Percentiles rank a stretch among this genome's conserved stretches.
Evolutionary conservation across 30 jellyfish, hydroid and myxozoan species (phyloP).

Genomic region (Catostylus mosaicus): DNA sequence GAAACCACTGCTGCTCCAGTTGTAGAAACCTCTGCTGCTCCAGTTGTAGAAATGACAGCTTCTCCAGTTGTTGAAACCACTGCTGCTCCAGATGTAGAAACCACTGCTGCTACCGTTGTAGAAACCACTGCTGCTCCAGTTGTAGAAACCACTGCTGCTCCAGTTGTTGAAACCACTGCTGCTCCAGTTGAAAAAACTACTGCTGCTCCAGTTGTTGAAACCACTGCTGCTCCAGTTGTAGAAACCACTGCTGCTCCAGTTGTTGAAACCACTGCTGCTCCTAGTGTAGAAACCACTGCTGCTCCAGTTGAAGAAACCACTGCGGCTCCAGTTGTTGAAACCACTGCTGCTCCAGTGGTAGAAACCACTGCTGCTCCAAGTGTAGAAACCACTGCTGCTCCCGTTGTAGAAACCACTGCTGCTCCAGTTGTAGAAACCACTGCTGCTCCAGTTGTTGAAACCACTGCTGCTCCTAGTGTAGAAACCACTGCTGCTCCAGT

Average conservation of each 20-base stretch:
- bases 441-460: neutral
- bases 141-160: slow-evolving; percentile 38
- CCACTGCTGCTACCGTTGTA: neutral
- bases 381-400: slow-evolving; percentile 4
- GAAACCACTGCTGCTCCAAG: slow-evolving; percentile 9
- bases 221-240: slow-evolving; percentile 24
- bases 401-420: neutral
- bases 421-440: neutral
- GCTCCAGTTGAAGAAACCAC: slow-evolving; percentile 10
- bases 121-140: slow-evolving; percentile 24
- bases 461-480: slow-evolving; percentile 21
- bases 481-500: slow-evolving; percentile 12
- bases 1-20: slow-evolving; percentile 8
- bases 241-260: slow-evolving; percentile 31
- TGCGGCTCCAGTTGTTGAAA: slow-evolving; percentile 24
- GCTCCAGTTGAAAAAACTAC: slow-evolving; percentile 21
- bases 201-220: slow-evolving; percentile 8
- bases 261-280: slow-evolving; percentile 26
- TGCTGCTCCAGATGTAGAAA: neutral
- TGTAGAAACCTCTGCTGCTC: neutral
- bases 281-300: slow-evolving; percentile 44
- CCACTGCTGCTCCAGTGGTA: slow-evolving; percentile 13
- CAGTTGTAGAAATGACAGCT: slow-evolving; percentile 2
- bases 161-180: slow-evolving; percentile 48
- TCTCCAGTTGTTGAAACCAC: neutral